Evolutionary conservation across 2,113 vertebrate species (phyloP), one percentile per base, ranked within the genome.

Genomic region (Stigmatopora argus): DNA sequence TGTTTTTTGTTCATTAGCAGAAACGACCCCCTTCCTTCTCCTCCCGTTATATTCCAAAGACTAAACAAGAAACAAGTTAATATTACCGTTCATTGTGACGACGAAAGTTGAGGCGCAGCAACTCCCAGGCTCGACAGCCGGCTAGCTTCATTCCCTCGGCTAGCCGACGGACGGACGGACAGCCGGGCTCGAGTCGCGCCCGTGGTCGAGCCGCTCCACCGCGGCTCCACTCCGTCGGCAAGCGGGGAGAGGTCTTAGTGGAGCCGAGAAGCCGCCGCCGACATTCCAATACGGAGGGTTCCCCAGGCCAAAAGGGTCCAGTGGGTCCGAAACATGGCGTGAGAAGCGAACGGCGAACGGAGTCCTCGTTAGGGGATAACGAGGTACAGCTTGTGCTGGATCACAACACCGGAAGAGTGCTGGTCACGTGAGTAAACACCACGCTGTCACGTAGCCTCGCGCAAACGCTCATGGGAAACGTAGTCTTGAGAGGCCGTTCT

Each of bases 11-110:
- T 31, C 3, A 31, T 31, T 2, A 2, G 26, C 26, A 31, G 26
- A 31, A 31, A 31, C 3, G 1, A 31, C 26, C 26, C 26, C 26
- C 26, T 3, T 31, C 26, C 26, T 31, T 3, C 26, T 31, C 26
- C 26, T 31, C 26, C 26, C 26, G 26, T 31, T 31, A 31, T 31
- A 31, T 31, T 31, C 26, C 26, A 31, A 31, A 31, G 26, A 31
- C 26, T 31, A 31, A 31, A 31, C 26, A 31, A 31, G 26, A 41
- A 1, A 10, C 38, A 41, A 49, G 35, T 19, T 1, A 67, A 85
- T 92, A 31, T 93, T 86, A 95, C 93, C 93, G 89, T 92, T 94
- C 93, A 94, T 94, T 59, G 67, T 91, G 83, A 80, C 76, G 79
- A 67, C 74, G 79, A 75, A 26, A 65, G 76, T 71, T 59, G 74